Percentiles rank a stretch among this genome's conserved stretches.
phyloP scores from a whole-genome alignment of 2,888 invertebrate genomes.

The Drepanosiphum platanoidis region DNA sequence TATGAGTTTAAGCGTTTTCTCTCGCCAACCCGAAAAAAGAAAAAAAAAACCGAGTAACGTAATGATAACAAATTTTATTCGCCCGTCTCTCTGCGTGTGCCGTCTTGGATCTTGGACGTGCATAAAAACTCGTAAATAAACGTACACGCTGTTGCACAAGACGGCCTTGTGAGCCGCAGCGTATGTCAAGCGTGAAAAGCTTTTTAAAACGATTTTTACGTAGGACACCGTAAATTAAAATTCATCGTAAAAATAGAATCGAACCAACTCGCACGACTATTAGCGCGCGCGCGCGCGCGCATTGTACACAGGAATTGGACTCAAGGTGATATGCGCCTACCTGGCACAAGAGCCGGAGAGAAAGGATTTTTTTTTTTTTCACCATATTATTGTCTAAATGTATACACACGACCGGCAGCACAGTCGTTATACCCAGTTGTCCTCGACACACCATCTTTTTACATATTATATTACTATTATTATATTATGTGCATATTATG shows the following conservation, averaged over 20 bases:
- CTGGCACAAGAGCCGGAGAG: conserved; percentile 44
- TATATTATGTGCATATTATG: background rate
- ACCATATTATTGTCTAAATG: conserved; percentile 14
- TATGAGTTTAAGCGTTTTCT: background rate
- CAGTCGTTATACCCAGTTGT: conserved; percentile 56
- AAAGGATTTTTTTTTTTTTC: conserved; percentile 48
- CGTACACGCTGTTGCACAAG: background rate
- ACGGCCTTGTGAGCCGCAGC: background rate
- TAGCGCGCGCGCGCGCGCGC: background rate
- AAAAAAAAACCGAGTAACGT: background rate
- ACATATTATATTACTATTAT: conserved; percentile 42
- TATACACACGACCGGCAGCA: background rate
- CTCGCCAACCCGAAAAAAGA: no score
- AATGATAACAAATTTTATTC: background rate
- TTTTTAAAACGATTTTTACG: conserved; percentile 22
- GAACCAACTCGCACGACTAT: conserved; percentile 40
- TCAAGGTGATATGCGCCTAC: conserved; percentile 50
- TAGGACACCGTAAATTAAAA: conserved; percentile 3
- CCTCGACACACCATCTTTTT: conserved; percentile 61
- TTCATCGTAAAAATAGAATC: conserved; percentile 36
- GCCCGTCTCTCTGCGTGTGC: no score
- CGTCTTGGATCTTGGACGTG: background rate
- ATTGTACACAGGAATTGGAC: conserved; percentile 38
- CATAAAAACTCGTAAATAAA: background rate
- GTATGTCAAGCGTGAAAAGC: conserved; percentile 47